These are phyloP conservation scores for Bradypodion pumilum DNA, from an alignment of 2,797 vertebrate genomes.

Conservation along the genomic window DNA sequence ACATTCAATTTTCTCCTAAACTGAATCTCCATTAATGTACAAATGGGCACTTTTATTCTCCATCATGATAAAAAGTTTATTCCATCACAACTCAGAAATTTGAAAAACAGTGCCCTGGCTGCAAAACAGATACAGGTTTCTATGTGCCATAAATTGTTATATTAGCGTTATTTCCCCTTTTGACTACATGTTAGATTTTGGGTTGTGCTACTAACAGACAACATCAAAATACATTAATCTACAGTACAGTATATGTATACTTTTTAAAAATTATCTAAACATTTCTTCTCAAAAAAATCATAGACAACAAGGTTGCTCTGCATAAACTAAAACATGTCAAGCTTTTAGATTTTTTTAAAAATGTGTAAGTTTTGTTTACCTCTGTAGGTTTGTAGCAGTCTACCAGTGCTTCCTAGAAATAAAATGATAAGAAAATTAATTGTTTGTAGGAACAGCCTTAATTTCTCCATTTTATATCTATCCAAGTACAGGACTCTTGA, in stretches of 20 bases:
- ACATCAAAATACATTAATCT: background rate
- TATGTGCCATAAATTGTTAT: background rate
- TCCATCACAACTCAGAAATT: background rate
- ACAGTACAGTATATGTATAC: background rate
- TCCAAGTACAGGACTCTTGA: background rate
- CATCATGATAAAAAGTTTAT: background rate
- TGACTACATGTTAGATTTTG: background rate
- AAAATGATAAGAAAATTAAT: conserved; percentile 66
- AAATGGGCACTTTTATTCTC: background rate
- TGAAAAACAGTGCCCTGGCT: background rate
- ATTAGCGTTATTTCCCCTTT: background rate
- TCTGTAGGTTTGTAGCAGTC: conserved; percentile 96
- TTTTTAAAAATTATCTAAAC: background rate
- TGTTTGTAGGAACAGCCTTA: conserved; percentile 6
- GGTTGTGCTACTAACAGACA: background rate
- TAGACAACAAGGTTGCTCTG: background rate
- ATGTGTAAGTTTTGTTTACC: conserved; percentile 77
- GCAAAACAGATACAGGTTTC: background rate
- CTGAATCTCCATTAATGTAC: background rate
- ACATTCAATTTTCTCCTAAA: background rate
- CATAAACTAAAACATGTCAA: background rate
- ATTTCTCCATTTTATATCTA: background rate
- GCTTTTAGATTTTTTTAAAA: conserved; percentile 25
- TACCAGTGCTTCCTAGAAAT: conserved; percentile 86
- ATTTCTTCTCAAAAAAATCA: background rate